Evolutionary conservation across 2,888 invertebrate genomes (phyloP), one percentile per base, ranked within the genome.

Genomic region (Megastigmus dorsalis): DNA sequence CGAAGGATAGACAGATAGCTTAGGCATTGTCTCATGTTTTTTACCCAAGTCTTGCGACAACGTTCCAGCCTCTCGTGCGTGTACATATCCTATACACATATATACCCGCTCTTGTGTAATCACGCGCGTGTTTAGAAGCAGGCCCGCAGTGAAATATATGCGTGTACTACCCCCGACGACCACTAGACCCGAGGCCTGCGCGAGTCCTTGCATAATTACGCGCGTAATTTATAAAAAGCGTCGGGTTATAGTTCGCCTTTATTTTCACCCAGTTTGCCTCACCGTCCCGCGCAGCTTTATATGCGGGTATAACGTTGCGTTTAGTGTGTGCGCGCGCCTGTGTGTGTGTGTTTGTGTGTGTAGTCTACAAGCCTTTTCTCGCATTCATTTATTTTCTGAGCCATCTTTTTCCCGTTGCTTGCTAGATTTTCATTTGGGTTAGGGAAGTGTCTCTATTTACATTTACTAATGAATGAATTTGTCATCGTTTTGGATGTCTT

Each of bases 171-270:
- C n/a, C 15, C 20, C 54, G 54, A 55, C 59, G 5, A 9, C 20
- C 33, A 26, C 50, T n/a, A 26, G 10, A 10, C 9, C 50, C 15
- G 1, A 28, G 15, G 9, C 65, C 43, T 69, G 72, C 72, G 62
- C 71, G 69, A 60, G 68, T 13, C 70, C 72, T n/a, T 65, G 77
- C 79, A 81, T 84, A 82, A 84, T 84, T 83, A 80, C 80, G 80
- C 81, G 80, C 79, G 80, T 82, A 83, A 84, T 84, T 84, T 78
- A 82, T 81, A 79, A 81, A 79, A 81, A 80, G 75, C 57, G 55
- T 26, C 52, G 54, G 59, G n/a, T 41, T 59, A 78, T 80, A 74
- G 15, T 5, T 38, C 20, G 67, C 33, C n/a, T 63, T n/a, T n/a
- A n/a, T n/a, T n/a, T n/a, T n/a, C n/a, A n/a, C n/a, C n/a, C n/a